Evolutionary conservation across 2,797 vertebrate species (phyloP), one percentile per base, ranked within the genome.

Genomic region (Mormyrops attenuatus): DNA sequence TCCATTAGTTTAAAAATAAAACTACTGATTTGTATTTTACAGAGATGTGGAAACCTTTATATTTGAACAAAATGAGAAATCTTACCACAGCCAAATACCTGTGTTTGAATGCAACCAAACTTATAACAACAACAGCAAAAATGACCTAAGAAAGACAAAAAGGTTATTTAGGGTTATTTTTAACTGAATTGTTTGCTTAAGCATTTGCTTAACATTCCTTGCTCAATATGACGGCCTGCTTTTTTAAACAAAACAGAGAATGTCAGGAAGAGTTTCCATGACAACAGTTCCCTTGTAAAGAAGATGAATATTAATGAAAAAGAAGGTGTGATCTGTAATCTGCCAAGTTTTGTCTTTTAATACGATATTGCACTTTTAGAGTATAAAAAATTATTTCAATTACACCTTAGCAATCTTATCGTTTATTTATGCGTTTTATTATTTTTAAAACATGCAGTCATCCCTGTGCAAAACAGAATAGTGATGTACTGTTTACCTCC

Each of bases 231-330:
- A 88, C n/a, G 38, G 11, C 11, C 44, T 80, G 69, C 49, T 89
- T 73, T 88, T 34, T n/a, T 34, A 88, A 66, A 49, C 44, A 88
- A 63, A 66, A 69, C 41, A 88, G 34, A 91, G 93, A 94, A 95
- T 91, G 90, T 92, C 92, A 63, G 88, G 26, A n/a, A 49, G 55
- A 93, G 95, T 96, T 95, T 94, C 95, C 95, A 96, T 96, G 94
- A 95, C 96, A 96, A 96, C 95, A 91, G 92, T 93, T 94, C 92
- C 92, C 92, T 92, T 93, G 93, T 93, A 92, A 89, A 77, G 94
- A 93, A 94, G 93, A 88, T 85, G 94, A 93, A 93, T 92, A 91
- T 88, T 91, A 90, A 92, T 91, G 92, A 17, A 91, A 93, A 92
- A 91, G 88, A 3, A 91, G 41, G 73, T 69, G 2, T 8, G 80